Evolutionary conservation across 1,140 invertebrate genomes (phyloP), one percentile per base, ranked within the genome.

Genomic region (Cephus cinctus): DNA sequence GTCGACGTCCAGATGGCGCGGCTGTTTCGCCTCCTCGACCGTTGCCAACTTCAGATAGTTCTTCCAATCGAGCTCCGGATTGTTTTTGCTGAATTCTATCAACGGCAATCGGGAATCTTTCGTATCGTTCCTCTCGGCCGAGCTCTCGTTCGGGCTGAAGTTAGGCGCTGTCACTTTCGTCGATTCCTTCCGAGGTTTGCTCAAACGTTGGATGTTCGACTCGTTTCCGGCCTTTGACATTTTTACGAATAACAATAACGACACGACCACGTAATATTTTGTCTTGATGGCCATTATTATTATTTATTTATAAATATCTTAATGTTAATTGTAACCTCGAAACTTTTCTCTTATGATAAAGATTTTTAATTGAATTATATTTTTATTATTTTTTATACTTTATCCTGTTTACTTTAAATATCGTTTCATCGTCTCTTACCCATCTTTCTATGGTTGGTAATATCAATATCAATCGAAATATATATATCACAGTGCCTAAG

Each of bases 11-110:
- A 67, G 43, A 39, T 67, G 52, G 1, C 47, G n/a, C 0, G 31
- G 49, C 6, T 38, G 54, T 4, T 55, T 52, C 1, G 61, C 50
- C 21, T 69, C 64, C 4, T 65, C 44, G 12, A 56, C 63, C 1
- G 52, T 59, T 1, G 50, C 54, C 19, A 54, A 53, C 5, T 60
- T 60, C 25, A 75, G 35, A 16, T 71, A 57, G 25, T 59, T 68
- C 40, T 65, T 70, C 74, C 74, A 76, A 36, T 75, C 73, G 1
- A 71, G 55, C 30, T 75, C 74, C 1, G 71, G 69, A 49, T 76
- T 76, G 43, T 75, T 74, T 25, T 69, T 75, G 41, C 68, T 68
- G 31, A 71, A 74, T 5, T 38, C 44, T 4, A 68, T 35, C 4
- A 62, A 20, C 3, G 52, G 47, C 5, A 18, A 11, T 20, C n/a